Evolutionary conservation across 2,113 vertebrate genomes (phyloP).

Genomic region (Hassar affinis): DNA sequence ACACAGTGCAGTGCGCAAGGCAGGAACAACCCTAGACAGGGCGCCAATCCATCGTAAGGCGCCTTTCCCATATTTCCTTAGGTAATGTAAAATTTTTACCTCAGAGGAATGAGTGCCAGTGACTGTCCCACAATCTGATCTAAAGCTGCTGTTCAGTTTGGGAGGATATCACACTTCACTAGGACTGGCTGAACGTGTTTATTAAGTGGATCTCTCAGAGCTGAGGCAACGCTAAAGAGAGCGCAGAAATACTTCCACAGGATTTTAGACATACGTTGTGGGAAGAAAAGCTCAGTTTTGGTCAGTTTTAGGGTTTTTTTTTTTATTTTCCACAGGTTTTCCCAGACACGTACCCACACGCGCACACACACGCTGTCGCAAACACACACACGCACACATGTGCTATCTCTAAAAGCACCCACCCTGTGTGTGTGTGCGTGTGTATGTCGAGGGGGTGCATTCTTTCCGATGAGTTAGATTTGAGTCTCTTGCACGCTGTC

Average conservation of each 20-base stretch:
- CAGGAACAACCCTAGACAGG: too few relatives aligned
- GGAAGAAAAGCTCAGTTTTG: background rate
- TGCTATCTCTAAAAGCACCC: background rate
- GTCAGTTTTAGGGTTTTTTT: background rate
- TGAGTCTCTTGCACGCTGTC: constrained; percentile 99
- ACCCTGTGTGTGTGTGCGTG: background rate
- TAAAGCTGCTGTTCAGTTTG: background rate
- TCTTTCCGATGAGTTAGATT: constrained; percentile 72
- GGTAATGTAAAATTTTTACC: background rate
- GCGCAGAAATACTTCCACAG: background rate
- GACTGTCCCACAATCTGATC: background rate
- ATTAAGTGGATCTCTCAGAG: background rate
- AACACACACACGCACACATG: background rate
- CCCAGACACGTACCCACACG: background rate
- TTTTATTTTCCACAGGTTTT: background rate
- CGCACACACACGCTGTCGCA: background rate
- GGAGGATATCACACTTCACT: background rate
- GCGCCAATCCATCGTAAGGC: too few relatives aligned
- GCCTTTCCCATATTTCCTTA: too few relatives aligned
- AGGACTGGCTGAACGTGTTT: background rate
- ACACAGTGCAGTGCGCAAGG: too few relatives aligned
- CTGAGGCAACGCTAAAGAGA: background rate
- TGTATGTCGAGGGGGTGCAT: constrained; percentile 8
- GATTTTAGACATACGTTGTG: background rate
- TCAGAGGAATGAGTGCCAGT: background rate